Base-by-base conservation (phyloP, 2,888 invertebrate genomes). In the Piscicola geometra region DNA sequence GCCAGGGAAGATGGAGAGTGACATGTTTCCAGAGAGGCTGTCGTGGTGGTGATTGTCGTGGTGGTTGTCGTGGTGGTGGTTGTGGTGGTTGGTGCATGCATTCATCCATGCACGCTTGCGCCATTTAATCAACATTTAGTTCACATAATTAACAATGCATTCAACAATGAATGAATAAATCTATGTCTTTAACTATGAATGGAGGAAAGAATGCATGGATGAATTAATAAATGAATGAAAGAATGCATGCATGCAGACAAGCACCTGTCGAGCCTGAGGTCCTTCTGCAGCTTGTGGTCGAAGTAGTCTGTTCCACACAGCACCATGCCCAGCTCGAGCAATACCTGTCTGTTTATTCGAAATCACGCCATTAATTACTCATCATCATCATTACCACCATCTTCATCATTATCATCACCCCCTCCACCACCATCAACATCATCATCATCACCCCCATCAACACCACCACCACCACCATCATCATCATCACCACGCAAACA, bases 1-100 rank as follows among this genome's bases (percentile, higher is more conserved):
- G 12, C 81, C 81, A 41, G 81, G 60, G 3, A 56, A 56, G n/a
- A 56, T 21, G 25, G n/a, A 25, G 5, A 56, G 25, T 25, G 5
- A 5, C 25, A 25, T 56, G 21, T 3, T 3, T 25, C 60, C 60
- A 41, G 41, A 41, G 5, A 5, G 41, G 41, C 41, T 41, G 41
- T 41, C 5, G 41, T n/a, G 15, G 18, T 47, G 12, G 18, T 47
- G 12, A 47, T 47, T 9, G 18, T 47, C 9, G 18, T 18, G 18
- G 18, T 47, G 12, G 50, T 47, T 18, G 18, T 47, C 50, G 18
- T 47, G 12, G 18, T 18, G 12, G 18, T 47, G 12, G 18, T 47
- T 18, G 18, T 47, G 12, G 18, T 18, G 12, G 18, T 47, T 28
- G 5, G 21, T 30, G 5, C 30, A n/a, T 30, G 5, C 64, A 64